These are phyloP conservation scores for Cantharis flavilabris DNA, from an alignment of 2,888 invertebrate genomes.

Conservation along the genomic window DNA sequence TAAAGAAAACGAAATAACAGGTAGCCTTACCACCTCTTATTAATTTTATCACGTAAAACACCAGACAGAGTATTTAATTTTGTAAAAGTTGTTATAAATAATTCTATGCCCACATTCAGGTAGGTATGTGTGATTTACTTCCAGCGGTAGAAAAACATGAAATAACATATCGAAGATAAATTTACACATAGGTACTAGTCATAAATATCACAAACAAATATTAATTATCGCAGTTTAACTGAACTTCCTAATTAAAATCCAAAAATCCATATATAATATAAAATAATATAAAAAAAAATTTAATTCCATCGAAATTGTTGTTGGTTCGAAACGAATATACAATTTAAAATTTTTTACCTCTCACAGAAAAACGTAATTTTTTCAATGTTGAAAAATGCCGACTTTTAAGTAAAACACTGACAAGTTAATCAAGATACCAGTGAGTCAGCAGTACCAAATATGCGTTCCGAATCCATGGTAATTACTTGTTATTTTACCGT, in stretches of 20 bases:
- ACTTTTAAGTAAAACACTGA: slow-evolving; percentile 54
- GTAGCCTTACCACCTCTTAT: slow-evolving; percentile 40
- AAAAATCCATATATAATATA: neutral
- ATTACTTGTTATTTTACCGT: slow-evolving; percentile 49
- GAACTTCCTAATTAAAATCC: neutral
- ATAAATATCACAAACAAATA: neutral
- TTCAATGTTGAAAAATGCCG: slow-evolving; percentile 42
- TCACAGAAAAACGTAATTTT: neutral
- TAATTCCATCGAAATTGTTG: neutral
- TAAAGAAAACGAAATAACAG: slow-evolving; percentile 32
- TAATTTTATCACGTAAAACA: slow-evolving; percentile 45
- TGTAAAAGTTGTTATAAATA: slow-evolving; percentile 33
- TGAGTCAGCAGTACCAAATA: slow-evolving; percentile 52
- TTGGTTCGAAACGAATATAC: neutral
- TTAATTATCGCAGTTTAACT: neutral
- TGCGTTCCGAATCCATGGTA: slow-evolving; percentile 52
- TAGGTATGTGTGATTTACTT: slow-evolving; percentile 33
- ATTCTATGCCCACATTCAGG: slow-evolving; percentile 34
- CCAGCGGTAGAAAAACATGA: slow-evolving; percentile 9
- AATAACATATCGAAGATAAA: slow-evolving; percentile 23
- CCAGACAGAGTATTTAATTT: slow-evolving; percentile 43
- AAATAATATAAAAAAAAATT: neutral
- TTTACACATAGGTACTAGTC: slow-evolving; percentile 4
- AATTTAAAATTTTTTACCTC: neutral
- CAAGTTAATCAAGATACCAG: slow-evolving; percentile 53